Evolutionary conservation across 2,113 vertebrate species (phyloP), one percentile per base, ranked within the genome.

Genomic region (Poicephalus gulielmi): DNA sequence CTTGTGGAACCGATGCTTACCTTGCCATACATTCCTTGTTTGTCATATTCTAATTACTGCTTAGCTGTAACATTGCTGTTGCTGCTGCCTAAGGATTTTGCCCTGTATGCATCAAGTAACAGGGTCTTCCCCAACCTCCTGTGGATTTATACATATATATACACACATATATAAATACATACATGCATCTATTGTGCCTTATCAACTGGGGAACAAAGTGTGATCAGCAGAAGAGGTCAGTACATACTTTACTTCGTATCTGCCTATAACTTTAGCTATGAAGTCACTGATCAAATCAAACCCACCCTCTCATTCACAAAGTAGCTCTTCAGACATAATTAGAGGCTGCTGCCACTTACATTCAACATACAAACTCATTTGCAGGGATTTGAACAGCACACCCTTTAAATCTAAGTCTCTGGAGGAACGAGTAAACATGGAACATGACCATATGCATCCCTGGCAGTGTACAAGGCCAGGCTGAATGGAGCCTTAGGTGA

Each of bases 111-210:
- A 35, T 39, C 17, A 77, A 49, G 23, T 33, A 78, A 30, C 4
- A 59, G 20, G 46, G 23, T 15, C 30, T 71, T 85, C 7, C 12
- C 14, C 33, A 83, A 1, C 0, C 5, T 53, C 2, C 0, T 47
- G 11, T n/a, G 18, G 37, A 37, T 57, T 76, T 70, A 31, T 18
- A 57, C 12, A 41, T 17, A 28, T 18, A 22, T 7, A 27, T 7
- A 73, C 1, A 24, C 4, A 35, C 18, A 39, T 46, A 50, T 15
- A 35, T 4, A 39, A 2, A 47, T 37, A 37, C 4, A 41, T 9
- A 17, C 2, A 33, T 37, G 24, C 0, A 1, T 41, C 17, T 83
- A 17, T 44, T 39, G 8, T 3, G 0, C 20, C 15, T 6, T 64
- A 24, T 68, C 8, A 28, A 1, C 0, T 50, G 27, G 9, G 35